Evolutionary conservation across 2,888 invertebrate species (phyloP), one percentile per base, ranked within the genome.

Genomic region (Thereva unica): DNA sequence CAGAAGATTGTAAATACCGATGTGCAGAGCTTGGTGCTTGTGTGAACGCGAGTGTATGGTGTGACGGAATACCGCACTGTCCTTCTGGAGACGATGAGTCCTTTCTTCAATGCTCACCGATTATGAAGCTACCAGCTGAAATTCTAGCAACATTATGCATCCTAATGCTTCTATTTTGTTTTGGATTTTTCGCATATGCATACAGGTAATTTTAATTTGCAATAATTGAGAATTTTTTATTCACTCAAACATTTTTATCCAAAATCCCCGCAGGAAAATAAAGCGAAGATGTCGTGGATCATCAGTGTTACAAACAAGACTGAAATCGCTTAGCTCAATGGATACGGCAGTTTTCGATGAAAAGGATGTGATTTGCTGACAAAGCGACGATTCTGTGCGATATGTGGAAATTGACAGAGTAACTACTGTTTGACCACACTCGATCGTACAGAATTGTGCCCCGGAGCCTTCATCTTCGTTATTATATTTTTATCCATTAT

Each of bases 311-410:
- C 91, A 92, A 78, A 90, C 90, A 72, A 85, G 91, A 4, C 85
- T 92, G 69, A 91, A 91, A 78, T 91, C 91, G 72, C 83, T 92
- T 61, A 82, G 81, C 68, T 91, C 90, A 5, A 80, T 81, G 80
- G 92, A 92, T 81, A 91, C 92, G 72, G 91, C 91, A 71, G 90
- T 91, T 71, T 87, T 92, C 75, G 92, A 91, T 75, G 91, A 91
- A 75, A 92, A 92, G 81, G 92, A 92, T 82, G 90, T 92, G 83
- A 92, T 93, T 87, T 92, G 93, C 93, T 93, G 93, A 93, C 93
- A 92, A 86, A 92, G 89, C 89, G 92, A 93, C 87, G 91, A 91
- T 90, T 92, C 93, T 89, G 93, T 92, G 84, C 91, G 92, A 79
- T 93, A 93, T 82, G 91, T 93, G 79, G 93, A 93, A 83, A 89